phyloP scores from a whole-genome alignment of 2,113 vertebrate species.

The Pedetes capensis region DNA sequence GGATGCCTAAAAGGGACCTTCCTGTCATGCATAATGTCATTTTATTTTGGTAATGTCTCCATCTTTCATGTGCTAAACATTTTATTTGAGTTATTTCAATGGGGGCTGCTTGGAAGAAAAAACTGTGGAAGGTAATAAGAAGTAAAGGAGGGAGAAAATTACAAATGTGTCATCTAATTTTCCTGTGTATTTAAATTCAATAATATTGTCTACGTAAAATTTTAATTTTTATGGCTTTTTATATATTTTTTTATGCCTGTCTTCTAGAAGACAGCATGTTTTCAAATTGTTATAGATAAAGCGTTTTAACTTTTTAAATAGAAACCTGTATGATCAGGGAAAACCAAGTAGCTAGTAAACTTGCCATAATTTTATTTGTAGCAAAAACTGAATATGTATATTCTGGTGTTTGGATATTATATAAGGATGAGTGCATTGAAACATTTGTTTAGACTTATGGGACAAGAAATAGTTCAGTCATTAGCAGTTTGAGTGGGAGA shows the following conservation, averaged over 20 bases:
- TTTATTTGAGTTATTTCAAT: background rate
- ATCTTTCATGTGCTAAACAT: background rate
- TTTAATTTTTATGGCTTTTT: background rate
- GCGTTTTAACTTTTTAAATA: background rate
- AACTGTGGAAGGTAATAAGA: background rate
- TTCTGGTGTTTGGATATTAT: background rate
- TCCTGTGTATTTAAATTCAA: background rate
- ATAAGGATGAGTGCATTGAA: background rate
- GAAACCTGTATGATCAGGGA: background rate
- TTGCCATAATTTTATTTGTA: background rate
- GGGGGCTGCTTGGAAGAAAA: background rate
- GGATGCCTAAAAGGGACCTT: background rate
- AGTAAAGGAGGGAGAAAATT: background rate
- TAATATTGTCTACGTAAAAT: background rate
- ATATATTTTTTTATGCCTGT: background rate
- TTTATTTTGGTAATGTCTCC: background rate
- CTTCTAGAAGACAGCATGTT: background rate
- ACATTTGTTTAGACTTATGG: background rate
- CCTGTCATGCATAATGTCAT: rapidly evolving
- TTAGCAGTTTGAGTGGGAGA: background rate
- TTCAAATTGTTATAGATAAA: background rate
- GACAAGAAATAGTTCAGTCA: background rate
- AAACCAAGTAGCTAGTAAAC: background rate
- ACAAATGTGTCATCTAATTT: background rate
- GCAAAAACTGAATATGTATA: background rate